Evolutionary conservation across 1,140 invertebrate species (phyloP), one percentile per base, ranked within the genome.

Genomic region (Rhyacophila brunnea): DNA sequence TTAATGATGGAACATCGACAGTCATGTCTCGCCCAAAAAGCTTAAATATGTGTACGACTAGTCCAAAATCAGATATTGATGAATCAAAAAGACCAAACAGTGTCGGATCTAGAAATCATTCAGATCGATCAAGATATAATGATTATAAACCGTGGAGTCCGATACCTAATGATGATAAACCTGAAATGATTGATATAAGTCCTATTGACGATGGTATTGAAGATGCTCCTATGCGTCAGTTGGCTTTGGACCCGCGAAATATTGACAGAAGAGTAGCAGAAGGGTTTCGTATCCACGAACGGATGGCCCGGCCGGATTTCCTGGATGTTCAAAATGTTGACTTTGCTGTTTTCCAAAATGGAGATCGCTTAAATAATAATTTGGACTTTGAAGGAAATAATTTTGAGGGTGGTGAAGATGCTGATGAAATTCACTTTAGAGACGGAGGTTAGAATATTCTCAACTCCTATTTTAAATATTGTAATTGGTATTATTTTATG

Each of bases 321-420:
- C 17, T 59, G 9, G 14, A 59, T 10, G 46, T 59, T 46, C 46
- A 51, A 10, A 58, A 50, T 44, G 42, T 58, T 23, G 55, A 58
- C 13, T 28, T 42, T 2, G 55, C 47, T 0, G 47, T 50, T 5
- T 28, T 40, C 3, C n/a, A 15, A 14, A 52, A 52, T 17, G 51
- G 53, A 0, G 58, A 60, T 44, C 42, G 44, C 14, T 18, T 60
- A 13, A 60, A 60, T 17, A 60, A 60, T 28, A 60, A 60, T 45
- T 28, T 54, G 19, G 58, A 60, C 35, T 54, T 49, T 34, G 58
- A 60, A 35, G 58, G 58, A 20, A 60, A 60, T 50, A 48, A 54
- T 50, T 47, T 52, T 36, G 56, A 44, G 18, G 54, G 20, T 3
- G 15, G 34, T 34, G 45, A 57, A 14, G 47, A 46, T 20, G 56